Conservation (phyloP, 1,140 invertebrate species). For the Augochlora pura region DNA sequence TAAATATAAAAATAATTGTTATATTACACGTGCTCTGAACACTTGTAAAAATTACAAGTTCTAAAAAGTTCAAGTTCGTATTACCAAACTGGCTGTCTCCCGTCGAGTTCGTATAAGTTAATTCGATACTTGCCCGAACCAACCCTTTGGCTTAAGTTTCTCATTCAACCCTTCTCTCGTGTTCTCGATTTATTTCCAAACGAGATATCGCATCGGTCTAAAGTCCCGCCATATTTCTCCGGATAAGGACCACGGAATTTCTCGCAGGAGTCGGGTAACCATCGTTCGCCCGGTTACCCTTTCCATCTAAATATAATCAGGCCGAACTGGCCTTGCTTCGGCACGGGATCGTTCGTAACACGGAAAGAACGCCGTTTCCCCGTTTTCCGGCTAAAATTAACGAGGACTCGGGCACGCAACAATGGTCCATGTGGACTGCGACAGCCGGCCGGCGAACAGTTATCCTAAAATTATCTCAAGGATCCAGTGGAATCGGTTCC, state of each 20-base stretch:
- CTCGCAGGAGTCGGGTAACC: conserved; percentile 2
- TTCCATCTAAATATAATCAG: background rate
- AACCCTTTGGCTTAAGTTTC: no score
- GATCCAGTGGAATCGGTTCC: conserved; percentile 41
- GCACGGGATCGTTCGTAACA: background rate
- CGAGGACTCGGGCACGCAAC: conserved; percentile 52
- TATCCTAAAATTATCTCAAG: conserved; percentile 57
- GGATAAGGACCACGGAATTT: background rate
- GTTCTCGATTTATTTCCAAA: background rate
- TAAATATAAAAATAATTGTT: no score
- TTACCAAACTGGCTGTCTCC: no score
- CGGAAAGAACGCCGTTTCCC: conserved; percentile 29
- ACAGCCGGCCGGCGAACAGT: conserved; percentile 30
- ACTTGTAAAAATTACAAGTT: no score
- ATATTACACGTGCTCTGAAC: no score
- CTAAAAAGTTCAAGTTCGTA: no score
- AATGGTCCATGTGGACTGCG: conserved; percentile 68
- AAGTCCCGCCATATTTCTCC: background rate
- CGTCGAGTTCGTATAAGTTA: no score
- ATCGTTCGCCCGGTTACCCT: no score
- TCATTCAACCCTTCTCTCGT: background rate
- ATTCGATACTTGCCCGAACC: no score
- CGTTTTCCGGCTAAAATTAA: conserved; percentile 67
- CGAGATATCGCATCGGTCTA: background rate
- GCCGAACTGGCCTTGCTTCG: background rate